Base-by-base conservation (phyloP, 2,113 vertebrate genomes). In the Steatornis caripensis region DNA sequence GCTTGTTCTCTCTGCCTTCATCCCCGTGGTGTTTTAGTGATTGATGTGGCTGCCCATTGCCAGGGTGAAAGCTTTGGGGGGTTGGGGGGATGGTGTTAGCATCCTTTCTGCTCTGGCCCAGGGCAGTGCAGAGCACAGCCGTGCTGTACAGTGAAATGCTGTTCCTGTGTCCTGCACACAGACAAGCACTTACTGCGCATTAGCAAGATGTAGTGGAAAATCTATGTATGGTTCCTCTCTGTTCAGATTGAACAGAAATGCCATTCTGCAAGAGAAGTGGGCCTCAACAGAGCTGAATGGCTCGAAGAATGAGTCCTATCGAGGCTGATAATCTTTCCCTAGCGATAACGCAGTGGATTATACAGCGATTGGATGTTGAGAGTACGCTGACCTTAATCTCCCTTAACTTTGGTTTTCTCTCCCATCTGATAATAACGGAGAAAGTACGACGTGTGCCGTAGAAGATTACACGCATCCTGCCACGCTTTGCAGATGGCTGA, bases 371-470 rank as follows among this genome's bases (percentile, higher is more conserved):
- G 95, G 86, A 86, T 88, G 91, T 82, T 92, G 89, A 84, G 80
- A 88, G 88, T 49, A 89, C 0, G 5, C 88, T 94, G 87, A 91
- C 95, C 88, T 92, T 96, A 96, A 96, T 96, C 95, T 97, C 70
- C 74, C 81, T 96, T 95, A 96, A 97, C 87, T 96, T 94, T 90
- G 72, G 62, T 94, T 95, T 96, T 94, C 88, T 87, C 79, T 88
- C 61, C 78, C 84, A 89, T 96, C 93, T 87, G 88, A 93, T 97
- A 95, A 96, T 88, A 94, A 93, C 4, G 58, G 65, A 84, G 83
- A 96, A 97, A 92, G 81, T 84, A 86, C 55, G 89, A 64, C 89
- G 76, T 87, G 79, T 93, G 78, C 80, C 86, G 37, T n/a, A 89
- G 90, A 90, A 94, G 89, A 94, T 95, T 93, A 91, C 81, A 93